Base-by-base conservation (phyloP, 2,888 invertebrate species). In the Lomographa bimaculata region DNA sequence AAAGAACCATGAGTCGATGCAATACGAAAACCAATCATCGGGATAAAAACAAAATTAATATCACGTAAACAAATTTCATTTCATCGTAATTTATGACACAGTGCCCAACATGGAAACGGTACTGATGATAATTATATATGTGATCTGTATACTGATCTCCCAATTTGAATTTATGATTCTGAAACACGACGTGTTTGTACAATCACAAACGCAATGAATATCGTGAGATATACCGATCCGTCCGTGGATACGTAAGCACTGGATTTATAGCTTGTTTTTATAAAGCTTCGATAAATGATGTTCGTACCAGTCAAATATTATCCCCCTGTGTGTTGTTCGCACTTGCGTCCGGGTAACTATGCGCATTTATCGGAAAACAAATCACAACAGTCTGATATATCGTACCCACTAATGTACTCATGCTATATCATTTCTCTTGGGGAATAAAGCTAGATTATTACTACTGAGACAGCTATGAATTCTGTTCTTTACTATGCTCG, bases 231-330 rank as follows among this genome's bases (percentile, higher is more conserved):
- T 20, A 11, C 12, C 17, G 20, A 30, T 27, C 35, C 46, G 35
- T 40, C 36, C 54, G 55, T 20, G 21, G 40, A 34, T 46, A 38
- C 46, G 50, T 62, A 55, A 60, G 41, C 54, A 48, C 41, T 9
- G 52, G 56, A 64, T 67, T 67, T 69, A 70, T 66, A 46, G 39
- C 54, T 46, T 56, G 59, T 64, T 67, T 64, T 64, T 68, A 54
- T 57, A 54, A 46, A 44, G 53, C 38, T 53, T 43, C 50, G 49
- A 46, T 57, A 53, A 57, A 56, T 50, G 58, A 57, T 50, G 57
- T 58, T 50, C 56, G 47, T 49, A 51, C 42, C 51, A 47, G 45
- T 50, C 55, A 47, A 60, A 62, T 61, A 66, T 60, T 44, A 59
- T 38, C 58, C 72, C 66, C 71, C 16, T 5, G 65, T 30, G 69